Conservation (phyloP, 2,797 vertebrate genomes). For the Enteromius treurensis region DNA sequence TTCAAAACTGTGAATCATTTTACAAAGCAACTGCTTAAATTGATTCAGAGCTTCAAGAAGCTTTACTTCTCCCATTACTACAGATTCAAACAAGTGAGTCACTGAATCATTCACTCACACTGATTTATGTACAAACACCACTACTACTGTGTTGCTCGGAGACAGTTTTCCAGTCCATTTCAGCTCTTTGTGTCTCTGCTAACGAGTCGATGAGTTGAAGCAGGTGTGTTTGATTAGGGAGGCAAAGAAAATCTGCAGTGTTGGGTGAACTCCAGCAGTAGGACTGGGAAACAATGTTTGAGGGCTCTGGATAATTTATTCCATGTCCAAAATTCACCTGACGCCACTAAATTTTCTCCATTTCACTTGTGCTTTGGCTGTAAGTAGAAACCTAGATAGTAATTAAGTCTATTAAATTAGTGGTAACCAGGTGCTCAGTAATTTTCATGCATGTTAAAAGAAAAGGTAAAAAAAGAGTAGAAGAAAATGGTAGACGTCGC, state of each 20-base stretch:
- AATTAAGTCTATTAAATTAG: constrained; percentile 19
- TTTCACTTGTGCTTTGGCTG: background rate
- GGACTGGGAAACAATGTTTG: background rate
- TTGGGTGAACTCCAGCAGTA: constrained; percentile 7
- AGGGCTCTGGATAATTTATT: background rate
- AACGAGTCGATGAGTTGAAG: background rate
- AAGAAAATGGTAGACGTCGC: background rate
- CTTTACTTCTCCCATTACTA: background rate
- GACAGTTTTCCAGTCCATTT: constrained; percentile 2
- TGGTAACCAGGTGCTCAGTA: constrained; percentile 4
- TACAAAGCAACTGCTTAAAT: background rate
- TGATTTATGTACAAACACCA: background rate
- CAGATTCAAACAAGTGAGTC: background rate
- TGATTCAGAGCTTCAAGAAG: background rate
- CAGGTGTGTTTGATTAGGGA: constrained; percentile 17
- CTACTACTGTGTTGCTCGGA: background rate
- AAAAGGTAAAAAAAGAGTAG: background rate
- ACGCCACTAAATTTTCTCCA: background rate
- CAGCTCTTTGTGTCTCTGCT: background rate
- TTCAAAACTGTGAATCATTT: background rate
- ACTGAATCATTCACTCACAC: background rate
- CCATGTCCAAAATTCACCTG: background rate
- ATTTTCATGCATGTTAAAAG: constrained; percentile 29
- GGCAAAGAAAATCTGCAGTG: background rate
- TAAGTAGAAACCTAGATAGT: background rate